Base-by-base conservation (phyloP, 2,113 vertebrate genomes). In the Sylvietta virens region DNA sequence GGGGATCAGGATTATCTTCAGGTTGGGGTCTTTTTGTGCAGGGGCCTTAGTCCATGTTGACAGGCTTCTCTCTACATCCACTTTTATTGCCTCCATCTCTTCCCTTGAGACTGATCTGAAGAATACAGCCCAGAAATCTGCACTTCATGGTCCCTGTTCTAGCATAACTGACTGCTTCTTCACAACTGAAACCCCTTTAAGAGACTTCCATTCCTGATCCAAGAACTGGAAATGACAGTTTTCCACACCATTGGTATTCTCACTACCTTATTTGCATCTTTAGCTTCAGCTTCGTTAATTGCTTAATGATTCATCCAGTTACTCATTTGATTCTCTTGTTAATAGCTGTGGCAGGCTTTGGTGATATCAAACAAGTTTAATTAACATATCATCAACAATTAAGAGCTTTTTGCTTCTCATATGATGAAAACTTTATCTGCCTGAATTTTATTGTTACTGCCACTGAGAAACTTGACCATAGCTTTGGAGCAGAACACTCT, bases 251-350 rank as follows among this genome's bases (percentile, higher is more conserved):
- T 79, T 42, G 24, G 12, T 92, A 35, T 91, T 95, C 56, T 89
- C 28, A 37, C 31, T 94, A 27, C 81, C 57, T 91, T 84, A 94
- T 94, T 96, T 95, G 53, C 73, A 82, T 94, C 66, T 89, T 92
- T 89, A 37, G 57, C 61, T 94, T 96, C 53, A 69, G 81, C 89
- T 87, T 94, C 89, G 92, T 94, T 95, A 95, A 81, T 95, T 94
- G 50, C 66, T 47, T 95, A 94, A 92, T 91, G 81, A 95, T 89
- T 96, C 89, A 95, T 95, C 54, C 53, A 80, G 70, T 94, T 94
- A 92, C 44, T 95, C 73, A 87, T 91, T 57, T 4, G 3, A 84
- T 81, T 89, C 48, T 88, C 88, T 71, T 69, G 66, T 82, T 96
- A 94, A 95, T 86, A 86, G 69, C 77, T 91, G 40, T 81, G 90